Base-by-base conservation (phyloP, 2,888 invertebrate genomes). In the Troilus luridus region DNA sequence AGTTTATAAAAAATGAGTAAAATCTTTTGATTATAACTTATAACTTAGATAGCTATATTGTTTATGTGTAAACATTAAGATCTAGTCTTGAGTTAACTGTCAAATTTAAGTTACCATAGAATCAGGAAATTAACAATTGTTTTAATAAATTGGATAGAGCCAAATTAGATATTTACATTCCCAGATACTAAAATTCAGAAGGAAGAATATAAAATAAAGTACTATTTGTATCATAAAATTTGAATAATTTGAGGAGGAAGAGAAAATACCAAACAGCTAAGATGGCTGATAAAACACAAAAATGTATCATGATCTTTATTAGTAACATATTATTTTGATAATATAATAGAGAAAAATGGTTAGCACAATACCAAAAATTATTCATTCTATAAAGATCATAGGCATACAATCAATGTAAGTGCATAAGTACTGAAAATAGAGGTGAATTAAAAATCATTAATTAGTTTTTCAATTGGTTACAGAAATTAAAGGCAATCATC, bases 211-310 rank as follows among this genome's bases (percentile, higher is more conserved):
- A 67, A 24, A 27, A 27, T 11, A n/a, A 10, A 2, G 64, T 10
- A 64, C 21, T 3, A 64, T 10, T 64, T 64, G 24, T 67, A 67
- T 27, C 5, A 14, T 12, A 8, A 27, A 72, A 19, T 41, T 19
- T 41, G 14, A 5, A 41, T 8, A 41, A 8, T 17, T 77, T 77
- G 72, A 77, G 6, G 41, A 77, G 72, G 41, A 77, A 67, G 67
- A 24, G 67, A 41, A 41, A 24, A 77, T 8, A 41, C 14, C 17
- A 8, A 77, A 77, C 17, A 41, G 41, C 72, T 41, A 77, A 41
- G 17, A 41, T 77, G 14, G 9, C 72, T 41, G 72, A 77, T 77
- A 77, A 77, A 77, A 77, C 72, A 77, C 72, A 77, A 77, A 14
- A 41, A 77, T 1, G 24, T 77, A 77, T 41, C 17, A 67, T 67